phyloP scores from a whole-genome alignment of 2,797 vertebrate species.

The Urophycis tenuis region DNA sequence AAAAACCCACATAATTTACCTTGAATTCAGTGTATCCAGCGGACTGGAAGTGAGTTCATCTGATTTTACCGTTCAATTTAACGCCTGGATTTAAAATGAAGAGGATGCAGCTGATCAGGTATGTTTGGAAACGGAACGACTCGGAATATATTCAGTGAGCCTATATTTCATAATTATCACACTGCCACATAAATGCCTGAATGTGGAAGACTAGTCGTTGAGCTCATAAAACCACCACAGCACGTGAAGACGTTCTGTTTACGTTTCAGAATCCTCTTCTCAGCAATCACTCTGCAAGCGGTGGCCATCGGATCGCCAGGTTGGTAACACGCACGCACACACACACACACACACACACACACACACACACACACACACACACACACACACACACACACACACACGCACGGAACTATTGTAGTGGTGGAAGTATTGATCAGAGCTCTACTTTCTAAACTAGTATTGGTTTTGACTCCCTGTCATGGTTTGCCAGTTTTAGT shows the following conservation, averaged over 20 bases:
- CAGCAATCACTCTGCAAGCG: background rate
- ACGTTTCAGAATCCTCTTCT: background rate
- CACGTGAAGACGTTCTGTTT: background rate
- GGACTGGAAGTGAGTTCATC: background rate
- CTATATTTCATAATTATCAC: background rate
- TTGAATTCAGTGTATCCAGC: background rate
- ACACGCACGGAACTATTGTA: background rate
- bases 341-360: background rate
- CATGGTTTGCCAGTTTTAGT: background rate
- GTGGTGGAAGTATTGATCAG: background rate
- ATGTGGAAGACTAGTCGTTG: background rate
- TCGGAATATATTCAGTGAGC: background rate
- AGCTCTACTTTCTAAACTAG: no score
- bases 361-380: no score
- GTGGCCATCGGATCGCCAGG: background rate
- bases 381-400: background rate
- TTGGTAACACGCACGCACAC: background rate
- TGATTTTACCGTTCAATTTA: background rate
- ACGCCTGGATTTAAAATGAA: background rate
- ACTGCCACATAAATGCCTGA: background rate
- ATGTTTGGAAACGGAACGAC: background rate
- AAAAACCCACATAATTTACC: background rate
- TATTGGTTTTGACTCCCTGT: no score
- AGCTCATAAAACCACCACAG: background rate
- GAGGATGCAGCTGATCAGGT: background rate